Conservation (phyloP, 1,140 invertebrate genomes). For the Trichoplusia ni region DNA sequence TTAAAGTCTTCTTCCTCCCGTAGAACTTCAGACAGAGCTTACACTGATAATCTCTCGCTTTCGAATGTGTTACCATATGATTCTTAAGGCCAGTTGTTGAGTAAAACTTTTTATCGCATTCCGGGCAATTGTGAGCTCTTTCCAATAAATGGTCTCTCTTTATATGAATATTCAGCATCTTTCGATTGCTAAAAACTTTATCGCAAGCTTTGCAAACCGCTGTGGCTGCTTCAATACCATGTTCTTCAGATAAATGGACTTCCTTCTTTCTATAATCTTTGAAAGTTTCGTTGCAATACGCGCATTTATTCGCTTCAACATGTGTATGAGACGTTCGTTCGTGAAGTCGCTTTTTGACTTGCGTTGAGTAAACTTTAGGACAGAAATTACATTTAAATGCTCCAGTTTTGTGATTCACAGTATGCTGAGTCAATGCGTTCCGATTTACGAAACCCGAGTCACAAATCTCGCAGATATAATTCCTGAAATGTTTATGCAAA, state of each 20-base stretch:
- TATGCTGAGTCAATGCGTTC: constrained; percentile 29
- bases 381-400: constrained; percentile 46
- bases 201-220: constrained; percentile 38
- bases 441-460: constrained; percentile 79
- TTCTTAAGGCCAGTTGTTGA: constrained; percentile 50
- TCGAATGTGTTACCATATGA: constrained; percentile 80
- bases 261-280: constrained; percentile 30
- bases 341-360: constrained; percentile 42
- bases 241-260: constrained; percentile 29
- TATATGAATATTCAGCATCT: constrained; percentile 28
- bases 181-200: constrained; percentile 31
- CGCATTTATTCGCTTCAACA: constrained; percentile 29
- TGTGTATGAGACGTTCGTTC: constrained; percentile 35
- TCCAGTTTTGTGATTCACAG: constrained; percentile 41
- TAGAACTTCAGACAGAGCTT: constrained; percentile 83
- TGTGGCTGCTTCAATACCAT: constrained; percentile 17
- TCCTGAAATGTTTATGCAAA: constrained; percentile 49
- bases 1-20: constrained; percentile 77
- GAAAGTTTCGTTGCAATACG: constrained; percentile 39
- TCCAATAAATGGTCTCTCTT: constrained; percentile 44
- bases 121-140: constrained; percentile 45
- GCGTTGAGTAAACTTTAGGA: constrained; percentile 41
- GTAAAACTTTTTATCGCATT: constrained; percentile 56
- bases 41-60: constrained; percentile 81
- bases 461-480: constrained; percentile 89